Conservation (phyloP, 2,113 vertebrate species). For the Odontophorus gujanensis region DNA sequence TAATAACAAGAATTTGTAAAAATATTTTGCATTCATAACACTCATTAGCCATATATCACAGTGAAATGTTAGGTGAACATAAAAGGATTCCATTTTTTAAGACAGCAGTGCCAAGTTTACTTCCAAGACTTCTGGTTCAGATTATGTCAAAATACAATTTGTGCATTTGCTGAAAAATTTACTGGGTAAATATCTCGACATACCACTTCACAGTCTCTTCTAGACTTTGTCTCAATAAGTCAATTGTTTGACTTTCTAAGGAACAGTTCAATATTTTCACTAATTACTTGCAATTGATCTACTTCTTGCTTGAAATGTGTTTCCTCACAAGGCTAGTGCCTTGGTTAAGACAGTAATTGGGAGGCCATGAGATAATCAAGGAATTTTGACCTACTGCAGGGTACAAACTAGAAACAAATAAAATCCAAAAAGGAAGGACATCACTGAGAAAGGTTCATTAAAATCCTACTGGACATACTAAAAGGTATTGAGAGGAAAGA, state of each 20-base stretch:
- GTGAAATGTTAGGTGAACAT: not conserved
- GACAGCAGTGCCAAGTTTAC: not conserved
- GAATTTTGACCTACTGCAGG: not conserved
- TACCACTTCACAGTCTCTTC: not conserved
- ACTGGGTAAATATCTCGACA: not conserved
- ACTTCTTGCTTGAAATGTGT: not conserved
- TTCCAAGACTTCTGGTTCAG: not conserved
- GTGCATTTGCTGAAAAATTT: not conserved
- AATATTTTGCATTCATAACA: not conserved
- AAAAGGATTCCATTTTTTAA: not conserved
- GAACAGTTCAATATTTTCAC: not conserved
- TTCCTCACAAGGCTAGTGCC: not conserved
- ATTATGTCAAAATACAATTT: not conserved
- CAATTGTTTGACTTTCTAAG: not conserved
- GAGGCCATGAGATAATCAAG: not conserved
- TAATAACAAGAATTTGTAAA: not conserved
- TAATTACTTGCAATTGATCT: not conserved
- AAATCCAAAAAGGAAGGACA: not conserved
- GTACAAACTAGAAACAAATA: constrained; percentile 2
- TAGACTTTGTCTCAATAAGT: not conserved
- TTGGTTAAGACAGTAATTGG: constrained; percentile 29
- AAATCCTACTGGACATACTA: constrained; percentile 39
- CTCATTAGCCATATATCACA: not conserved
- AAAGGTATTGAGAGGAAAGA: constrained; percentile 1
- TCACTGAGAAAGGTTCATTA: constrained; percentile 25